These are phyloP conservation scores for Piprites chloris DNA, from an alignment of 2,113 vertebrate genomes.

Conservation along the genomic window DNA sequence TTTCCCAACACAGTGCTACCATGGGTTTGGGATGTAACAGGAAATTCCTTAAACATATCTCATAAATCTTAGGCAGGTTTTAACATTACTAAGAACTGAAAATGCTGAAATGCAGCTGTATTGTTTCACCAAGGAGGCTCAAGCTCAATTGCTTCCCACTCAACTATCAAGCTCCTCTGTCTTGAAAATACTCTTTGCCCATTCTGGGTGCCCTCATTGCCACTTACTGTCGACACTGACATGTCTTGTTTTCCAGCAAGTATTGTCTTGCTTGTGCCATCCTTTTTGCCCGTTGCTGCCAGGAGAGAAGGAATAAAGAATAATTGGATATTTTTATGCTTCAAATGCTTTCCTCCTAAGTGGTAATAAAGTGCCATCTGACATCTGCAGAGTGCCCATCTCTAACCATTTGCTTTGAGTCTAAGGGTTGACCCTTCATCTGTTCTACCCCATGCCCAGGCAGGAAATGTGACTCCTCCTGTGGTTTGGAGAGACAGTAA, in stretches of 20 bases:
- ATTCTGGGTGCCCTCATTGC: neutral
- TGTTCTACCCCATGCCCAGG: neutral
- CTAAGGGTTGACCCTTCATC: neutral
- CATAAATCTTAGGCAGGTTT: neutral
- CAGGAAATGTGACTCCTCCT: neutral
- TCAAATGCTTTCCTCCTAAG: neutral
- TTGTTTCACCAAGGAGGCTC: neutral
- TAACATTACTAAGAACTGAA: neutral
- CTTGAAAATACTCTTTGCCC: neutral
- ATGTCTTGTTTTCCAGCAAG: slow-evolving; percentile 74
- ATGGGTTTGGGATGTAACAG: neutral
- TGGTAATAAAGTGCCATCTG: neutral
- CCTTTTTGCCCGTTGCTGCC: slow-evolving; percentile 61
- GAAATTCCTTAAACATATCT: neutral
- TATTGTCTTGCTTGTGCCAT: slow-evolving; percentile 67
- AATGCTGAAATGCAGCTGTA: neutral
- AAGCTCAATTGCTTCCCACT: accelerated
- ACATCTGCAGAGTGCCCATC: neutral
- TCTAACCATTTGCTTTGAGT: neutral
- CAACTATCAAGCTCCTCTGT: neutral
- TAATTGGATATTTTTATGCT: neutral
- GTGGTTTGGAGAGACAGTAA: neutral
- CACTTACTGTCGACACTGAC: slow-evolving; percentile 73
- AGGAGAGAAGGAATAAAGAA: slow-evolving; percentile 35
- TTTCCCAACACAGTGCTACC: neutral